Conservation (phyloP, 2,113 vertebrate species). For the Glaucomys volans region DNA sequence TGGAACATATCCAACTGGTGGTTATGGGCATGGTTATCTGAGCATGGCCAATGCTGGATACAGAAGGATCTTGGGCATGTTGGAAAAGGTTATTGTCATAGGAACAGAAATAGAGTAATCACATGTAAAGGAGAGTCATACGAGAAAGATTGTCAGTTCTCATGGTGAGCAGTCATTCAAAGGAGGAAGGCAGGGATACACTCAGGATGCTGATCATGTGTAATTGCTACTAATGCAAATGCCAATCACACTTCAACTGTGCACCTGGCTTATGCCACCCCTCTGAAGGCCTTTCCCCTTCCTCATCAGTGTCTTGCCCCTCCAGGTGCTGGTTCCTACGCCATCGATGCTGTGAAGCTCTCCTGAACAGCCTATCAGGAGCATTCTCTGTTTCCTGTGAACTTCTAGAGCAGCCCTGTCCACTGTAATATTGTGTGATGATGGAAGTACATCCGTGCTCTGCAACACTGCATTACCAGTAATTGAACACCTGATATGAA, state of each 20-base stretch:
- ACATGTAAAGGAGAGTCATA: not conserved
- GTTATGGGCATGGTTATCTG: not conserved
- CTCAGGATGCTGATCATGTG: not conserved
- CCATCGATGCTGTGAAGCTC: not conserved
- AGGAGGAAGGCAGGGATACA: not conserved
- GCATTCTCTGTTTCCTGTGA: not conserved
- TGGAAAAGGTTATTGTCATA: not conserved
- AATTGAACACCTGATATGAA: not conserved
- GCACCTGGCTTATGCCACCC: not conserved
- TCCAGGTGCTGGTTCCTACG: not conserved
- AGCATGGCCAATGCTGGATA: not conserved
- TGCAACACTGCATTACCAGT: accelerated
- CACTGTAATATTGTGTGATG: not conserved
- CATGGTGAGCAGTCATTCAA: not conserved
- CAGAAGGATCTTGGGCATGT: not conserved
- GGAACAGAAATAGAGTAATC: not conserved
- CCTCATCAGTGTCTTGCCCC: not conserved
- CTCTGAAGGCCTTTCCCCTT: not conserved
- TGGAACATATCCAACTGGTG: not conserved
- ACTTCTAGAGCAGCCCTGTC: not conserved
- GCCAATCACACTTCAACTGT: not conserved
- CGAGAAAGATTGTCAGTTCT: not conserved
- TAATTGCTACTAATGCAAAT: not conserved
- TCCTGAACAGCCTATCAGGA: not conserved
- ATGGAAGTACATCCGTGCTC: not conserved